A percentile compares a stretch with the other conserved stretches of the same genome.
These are phyloP conservation scores for Cynocephalus volans DNA, from an alignment of 2,113 vertebrate genomes.

Conservation along the genomic window DNA sequence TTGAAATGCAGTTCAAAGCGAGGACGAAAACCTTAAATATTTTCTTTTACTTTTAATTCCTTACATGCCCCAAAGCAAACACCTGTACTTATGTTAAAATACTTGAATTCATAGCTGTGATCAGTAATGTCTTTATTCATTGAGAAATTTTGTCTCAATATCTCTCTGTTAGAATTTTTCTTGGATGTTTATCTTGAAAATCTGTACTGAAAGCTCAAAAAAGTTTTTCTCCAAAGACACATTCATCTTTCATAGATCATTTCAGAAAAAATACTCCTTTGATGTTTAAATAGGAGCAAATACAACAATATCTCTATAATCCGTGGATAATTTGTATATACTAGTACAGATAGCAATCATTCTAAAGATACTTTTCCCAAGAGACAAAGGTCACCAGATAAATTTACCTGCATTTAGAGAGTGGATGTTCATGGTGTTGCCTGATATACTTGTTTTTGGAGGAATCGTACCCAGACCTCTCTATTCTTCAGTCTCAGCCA, in stretches of 20 bases:
- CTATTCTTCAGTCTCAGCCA: too few species aligned
- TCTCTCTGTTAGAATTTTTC: constrained; percentile 64
- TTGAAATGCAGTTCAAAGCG: constrained; percentile 72
- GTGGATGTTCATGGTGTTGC: background rate
- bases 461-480: too few species aligned
- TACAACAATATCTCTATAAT: background rate
- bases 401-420: background rate
- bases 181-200: constrained; percentile 75
- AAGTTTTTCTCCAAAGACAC: constrained; percentile 52
- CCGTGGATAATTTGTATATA: background rate
- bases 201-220: constrained; percentile 57
- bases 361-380: background rate
- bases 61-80: constrained; percentile 64
- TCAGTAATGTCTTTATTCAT: constrained; percentile 79
- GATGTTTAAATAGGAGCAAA: constrained; percentile 55
- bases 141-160: constrained; percentile 73
- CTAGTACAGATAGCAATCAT: background rate
- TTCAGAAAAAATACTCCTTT: constrained; percentile 62
- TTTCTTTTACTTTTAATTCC: constrained; percentile 72
- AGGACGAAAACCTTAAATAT: constrained; percentile 58
- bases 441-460: background rate
- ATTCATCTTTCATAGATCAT: background rate
- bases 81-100: constrained; percentile 53
- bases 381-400: background rate
- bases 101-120: constrained; percentile 18